A percentile compares a stretch with the other conserved stretches of the same genome.
Evolutionary conservation across 1,140 invertebrate species (phyloP).

Genomic region (Pseudomyrmex sp.): DNA sequence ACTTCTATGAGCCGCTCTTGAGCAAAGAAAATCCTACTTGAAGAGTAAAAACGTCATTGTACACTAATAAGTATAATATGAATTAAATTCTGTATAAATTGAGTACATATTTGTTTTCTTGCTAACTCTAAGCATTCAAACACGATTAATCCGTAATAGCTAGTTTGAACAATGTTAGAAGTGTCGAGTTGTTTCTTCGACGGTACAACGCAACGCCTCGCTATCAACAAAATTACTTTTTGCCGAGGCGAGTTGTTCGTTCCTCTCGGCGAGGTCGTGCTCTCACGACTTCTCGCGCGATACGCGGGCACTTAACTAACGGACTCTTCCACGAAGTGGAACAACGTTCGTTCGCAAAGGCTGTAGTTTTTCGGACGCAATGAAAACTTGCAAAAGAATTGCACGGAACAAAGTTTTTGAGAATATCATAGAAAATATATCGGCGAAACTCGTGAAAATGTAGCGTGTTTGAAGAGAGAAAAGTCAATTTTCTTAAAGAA

Average conservation of each 20-base stretch:
- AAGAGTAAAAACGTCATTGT: no score
- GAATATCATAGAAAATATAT: not conserved
- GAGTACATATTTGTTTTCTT: not conserved
- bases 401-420: not conserved
- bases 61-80: no score
- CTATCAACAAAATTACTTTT: slow-evolving; percentile 63
- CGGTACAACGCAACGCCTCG: slow-evolving; percentile 16
- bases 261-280: slow-evolving; percentile 62
- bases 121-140: not conserved
- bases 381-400: slow-evolving; percentile 7
- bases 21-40: no score
- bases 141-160: not conserved
- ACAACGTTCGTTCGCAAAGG: slow-evolving; percentile 49
- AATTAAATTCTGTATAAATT: no score
- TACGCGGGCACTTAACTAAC: slow-evolving; percentile 61
- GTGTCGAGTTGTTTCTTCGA: not conserved
- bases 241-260: slow-evolving; percentile 38
- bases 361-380: slow-evolving; percentile 57
- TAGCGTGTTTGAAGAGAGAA: not conserved
- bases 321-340: slow-evolving; percentile 72
- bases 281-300: slow-evolving; percentile 72
- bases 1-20: no score
- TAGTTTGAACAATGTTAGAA: not conserved
- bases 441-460: not conserved
- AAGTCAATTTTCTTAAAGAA: not conserved